Conservation (phyloP, 2,888 invertebrate genomes). For the Nemurella pictetii region DNA sequence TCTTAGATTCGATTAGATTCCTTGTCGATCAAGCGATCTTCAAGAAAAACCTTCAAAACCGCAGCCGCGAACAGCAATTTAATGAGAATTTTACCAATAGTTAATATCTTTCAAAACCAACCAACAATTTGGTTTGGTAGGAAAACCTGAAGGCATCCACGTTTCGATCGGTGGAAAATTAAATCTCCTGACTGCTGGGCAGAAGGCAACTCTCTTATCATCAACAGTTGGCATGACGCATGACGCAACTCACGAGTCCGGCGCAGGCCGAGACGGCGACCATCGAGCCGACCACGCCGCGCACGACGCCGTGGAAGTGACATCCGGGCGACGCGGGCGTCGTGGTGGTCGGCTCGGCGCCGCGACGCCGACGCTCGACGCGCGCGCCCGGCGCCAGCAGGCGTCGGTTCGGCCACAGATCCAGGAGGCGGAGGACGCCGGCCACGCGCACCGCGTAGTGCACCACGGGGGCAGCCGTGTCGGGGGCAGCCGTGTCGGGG, state of each 20-base stretch:
- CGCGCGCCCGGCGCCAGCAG: conserved; percentile 72
- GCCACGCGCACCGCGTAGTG: conserved; percentile 56
- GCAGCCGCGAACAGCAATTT: too few species aligned
- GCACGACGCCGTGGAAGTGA: conserved; percentile 76
- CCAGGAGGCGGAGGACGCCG: conserved; percentile 51
- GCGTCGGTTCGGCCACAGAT: conserved; percentile 60
- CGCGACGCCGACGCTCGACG: conserved; percentile 66
- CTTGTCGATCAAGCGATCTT: too few species aligned
- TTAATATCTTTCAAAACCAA: too few species aligned
- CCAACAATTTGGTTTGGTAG: too few species aligned
- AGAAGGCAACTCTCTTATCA: too few species aligned
- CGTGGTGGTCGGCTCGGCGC: conserved; percentile 45
- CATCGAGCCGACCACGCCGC: conserved; percentile 68
- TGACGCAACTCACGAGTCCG: conserved; percentile 81
- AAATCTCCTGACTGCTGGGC: too few species aligned
- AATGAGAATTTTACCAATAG: too few species aligned
- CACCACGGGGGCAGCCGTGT: conserved; percentile 52
- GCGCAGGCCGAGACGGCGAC: conserved; percentile 81
- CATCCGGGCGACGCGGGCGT: conserved; percentile 43
- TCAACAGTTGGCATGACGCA: too few species aligned
- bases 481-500: conserved; percentile 53
- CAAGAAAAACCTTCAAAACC: too few species aligned
- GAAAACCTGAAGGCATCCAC: too few species aligned
- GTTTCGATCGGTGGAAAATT: too few species aligned
- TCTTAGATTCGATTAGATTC: too few species aligned